A percentile compares a stretch with the other conserved stretches of the same genome.
phyloP scores from a whole-genome alignment of 2,113 vertebrate species.

The Chiloscyllium plagiosum region DNA sequence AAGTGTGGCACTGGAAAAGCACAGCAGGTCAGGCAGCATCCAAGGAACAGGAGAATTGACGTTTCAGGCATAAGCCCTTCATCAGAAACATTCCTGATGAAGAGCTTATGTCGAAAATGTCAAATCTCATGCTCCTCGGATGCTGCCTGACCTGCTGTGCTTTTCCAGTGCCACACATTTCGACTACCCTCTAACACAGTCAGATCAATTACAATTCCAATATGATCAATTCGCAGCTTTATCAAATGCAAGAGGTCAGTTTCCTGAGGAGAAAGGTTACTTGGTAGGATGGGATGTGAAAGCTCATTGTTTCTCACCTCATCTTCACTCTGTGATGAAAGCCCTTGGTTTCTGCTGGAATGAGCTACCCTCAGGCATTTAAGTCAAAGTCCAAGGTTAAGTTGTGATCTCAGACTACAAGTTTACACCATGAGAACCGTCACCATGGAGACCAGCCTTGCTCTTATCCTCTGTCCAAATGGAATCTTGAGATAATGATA shows the following conservation, averaged over 20 bases:
- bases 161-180: too few species aligned
- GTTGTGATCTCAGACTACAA: background rate
- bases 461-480: background rate
- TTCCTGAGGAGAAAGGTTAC: background rate
- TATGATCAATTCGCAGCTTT: background rate
- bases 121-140: too few species aligned
- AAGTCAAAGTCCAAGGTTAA: background rate
- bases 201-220: background rate
- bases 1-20: too few species aligned
- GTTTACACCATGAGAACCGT: background rate
- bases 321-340: background rate
- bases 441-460: background rate
- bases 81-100: too few species aligned
- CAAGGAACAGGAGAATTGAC: too few species aligned
- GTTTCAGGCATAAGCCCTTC: too few species aligned
- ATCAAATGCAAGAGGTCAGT: background rate
- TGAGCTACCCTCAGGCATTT: background rate
- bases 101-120: too few species aligned
- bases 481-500: background rate
- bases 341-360: background rate
- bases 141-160: too few species aligned
- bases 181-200: background rate
- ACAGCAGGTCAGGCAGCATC: too few species aligned
- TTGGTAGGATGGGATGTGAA: background rate
- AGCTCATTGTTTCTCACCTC: background rate